Conservation (phyloP, 2,797 vertebrate genomes). For the Hylomyscus alleni region DNA sequence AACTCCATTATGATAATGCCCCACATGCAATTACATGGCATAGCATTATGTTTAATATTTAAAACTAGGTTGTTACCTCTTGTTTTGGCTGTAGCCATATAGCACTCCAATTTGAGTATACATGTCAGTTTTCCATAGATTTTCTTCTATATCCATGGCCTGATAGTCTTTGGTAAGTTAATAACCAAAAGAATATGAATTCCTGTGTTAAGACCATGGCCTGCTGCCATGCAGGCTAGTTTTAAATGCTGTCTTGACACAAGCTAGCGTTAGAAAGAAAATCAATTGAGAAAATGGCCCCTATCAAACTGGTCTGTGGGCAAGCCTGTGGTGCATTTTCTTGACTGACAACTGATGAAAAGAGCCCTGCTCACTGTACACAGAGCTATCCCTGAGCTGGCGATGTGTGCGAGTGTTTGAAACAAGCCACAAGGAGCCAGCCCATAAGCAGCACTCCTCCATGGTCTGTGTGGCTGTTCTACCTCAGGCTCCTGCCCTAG, state of each 20-base stretch:
- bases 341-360: too few relatives aligned
- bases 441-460: not conserved
- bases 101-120: slow-evolving; percentile 46
- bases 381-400: not conserved
- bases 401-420: not conserved
- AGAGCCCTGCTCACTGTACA: not conserved
- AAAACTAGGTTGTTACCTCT: slow-evolving; percentile 29
- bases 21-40: slow-evolving; percentile 66
- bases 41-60: slow-evolving; percentile 71
- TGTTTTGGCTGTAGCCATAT: slow-evolving; percentile 47
- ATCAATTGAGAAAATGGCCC: not conserved
- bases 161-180: slow-evolving; percentile 66
- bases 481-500: not conserved
- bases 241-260: not conserved
- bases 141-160: slow-evolving; percentile 66
- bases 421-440: not conserved
- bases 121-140: slow-evolving; percentile 69
- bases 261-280: not conserved
- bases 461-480: not conserved
- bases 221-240: not conserved
- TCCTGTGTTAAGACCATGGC: not conserved
- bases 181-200: slow-evolving; percentile 58
- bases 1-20: slow-evolving; percentile 68
- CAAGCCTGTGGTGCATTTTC: not conserved
- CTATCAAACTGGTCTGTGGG: not conserved